phyloP scores from a whole-genome alignment of 1,140 invertebrate genomes.

The Mizuhopecten yessoensis region DNA sequence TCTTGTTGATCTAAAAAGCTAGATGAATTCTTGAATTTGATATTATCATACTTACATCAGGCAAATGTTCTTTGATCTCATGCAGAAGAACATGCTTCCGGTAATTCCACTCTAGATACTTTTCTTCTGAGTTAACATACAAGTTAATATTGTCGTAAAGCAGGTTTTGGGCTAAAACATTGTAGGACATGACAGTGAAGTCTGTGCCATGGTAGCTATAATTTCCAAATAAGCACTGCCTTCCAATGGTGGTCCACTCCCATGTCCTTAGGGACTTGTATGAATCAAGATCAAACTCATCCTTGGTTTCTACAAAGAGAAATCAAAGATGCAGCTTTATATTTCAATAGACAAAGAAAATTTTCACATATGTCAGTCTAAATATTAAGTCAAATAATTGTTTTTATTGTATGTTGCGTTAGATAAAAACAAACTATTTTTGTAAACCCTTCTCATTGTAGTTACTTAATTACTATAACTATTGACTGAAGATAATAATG shows the following conservation, averaged over 20 bases:
- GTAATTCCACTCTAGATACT: slow-evolving; percentile 88
- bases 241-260: slow-evolving; percentile 60
- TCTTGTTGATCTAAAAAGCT: no score
- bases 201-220: slow-evolving; percentile 56
- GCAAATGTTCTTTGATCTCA: slow-evolving; percentile 88
- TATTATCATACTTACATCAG: slow-evolving; percentile 90
- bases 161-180: slow-evolving; percentile 93
- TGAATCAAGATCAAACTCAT: background rate
- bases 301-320: background rate
- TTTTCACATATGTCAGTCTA: background rate
- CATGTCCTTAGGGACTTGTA: slow-evolving; percentile 49
- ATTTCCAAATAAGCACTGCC: background rate
- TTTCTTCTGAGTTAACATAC: slow-evolving; percentile 87
- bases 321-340: background rate
- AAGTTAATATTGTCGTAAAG: slow-evolving; percentile 90
- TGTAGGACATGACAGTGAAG: slow-evolving; percentile 86
- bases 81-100: slow-evolving; percentile 88
- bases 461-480: no score
- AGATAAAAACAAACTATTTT: no score
- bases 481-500: no score
- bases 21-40: no score
- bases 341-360: background rate
- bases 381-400: no score
- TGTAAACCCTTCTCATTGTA: no score
- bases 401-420: no score